Evolutionary conservation across 2,113 vertebrate genomes (phyloP), one percentile per base, ranked within the genome.

Genomic region (Amphiprion ocellaris): DNA sequence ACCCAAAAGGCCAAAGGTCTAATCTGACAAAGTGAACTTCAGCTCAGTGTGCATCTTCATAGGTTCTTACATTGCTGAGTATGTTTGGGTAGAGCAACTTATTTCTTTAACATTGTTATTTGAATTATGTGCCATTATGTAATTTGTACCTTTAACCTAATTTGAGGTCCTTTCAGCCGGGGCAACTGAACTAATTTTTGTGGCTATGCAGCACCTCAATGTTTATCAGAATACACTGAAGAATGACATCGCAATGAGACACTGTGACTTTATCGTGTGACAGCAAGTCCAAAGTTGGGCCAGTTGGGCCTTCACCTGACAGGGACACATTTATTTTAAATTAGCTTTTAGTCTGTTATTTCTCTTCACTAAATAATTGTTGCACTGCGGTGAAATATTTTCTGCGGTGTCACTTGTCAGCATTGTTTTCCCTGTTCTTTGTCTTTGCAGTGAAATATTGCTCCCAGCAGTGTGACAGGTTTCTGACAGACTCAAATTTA

Each of bases 361-460:
- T 58, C 14, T 68, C 37, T 17, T 33, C 24, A 9, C 44, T 53
- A 30, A 66, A 54, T 79, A 53, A 78, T 65, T 64, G 78, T 68
- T 46, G 28, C 37, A 5, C 21, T 53, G 14, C 23, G 63, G 16
- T 73, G 44, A 70, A 65, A 44, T 83, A 62, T 77, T 47, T 67
- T 70, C 53, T 33, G 39, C 10, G 5, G 37, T 30, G 55, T 77
- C 61, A 69, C 63, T 17, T 63, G 60, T 83, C 77, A 66, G 64
- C 75, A 65, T 84, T 84, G 77, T 84, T 86, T 74, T 58, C 46
- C 50, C 28, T 17, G 14, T 23, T 23, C 54, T 69, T 30, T 54
- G 16, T 67, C 62, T 54, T 49, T 61, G 37, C 66, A 17, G 23
- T 82, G 66, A 78, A 65, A 14, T 55, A 65, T 79, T 54, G 60